These are phyloP conservation scores for Meganola albula DNA, from an alignment of 2,888 invertebrate species.

Conservation along the genomic window DNA sequence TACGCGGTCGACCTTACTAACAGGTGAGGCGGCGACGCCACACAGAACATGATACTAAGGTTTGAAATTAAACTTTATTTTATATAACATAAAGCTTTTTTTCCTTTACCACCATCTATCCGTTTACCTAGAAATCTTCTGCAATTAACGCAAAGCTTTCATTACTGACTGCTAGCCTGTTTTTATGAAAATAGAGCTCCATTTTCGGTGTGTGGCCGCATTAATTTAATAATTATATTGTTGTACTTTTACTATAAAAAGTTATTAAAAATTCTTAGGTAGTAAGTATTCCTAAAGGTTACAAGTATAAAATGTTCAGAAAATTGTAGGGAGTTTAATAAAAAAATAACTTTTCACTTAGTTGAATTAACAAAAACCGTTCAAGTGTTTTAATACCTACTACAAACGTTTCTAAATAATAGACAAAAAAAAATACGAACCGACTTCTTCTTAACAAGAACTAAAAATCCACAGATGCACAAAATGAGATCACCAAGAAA, in stretches of 20 bases:
- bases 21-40: constrained; percentile 75
- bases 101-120: constrained; percentile 15
- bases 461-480: too few relatives aligned
- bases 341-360: too few relatives aligned
- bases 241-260: constrained; percentile 25
- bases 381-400: too few relatives aligned
- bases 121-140: constrained; percentile 13
- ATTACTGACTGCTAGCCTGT: constrained; percentile 32
- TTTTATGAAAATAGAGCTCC: constrained; percentile 36
- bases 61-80: constrained; percentile 66
- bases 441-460: too few relatives aligned
- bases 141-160: constrained; percentile 39
- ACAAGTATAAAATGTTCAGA: too few relatives aligned
- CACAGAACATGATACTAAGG: constrained; percentile 77
- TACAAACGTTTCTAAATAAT: too few relatives aligned
- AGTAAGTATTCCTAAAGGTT: too few relatives aligned
- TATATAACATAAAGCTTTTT: constrained; percentile 19
- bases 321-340: too few relatives aligned
- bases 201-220: constrained; percentile 33
- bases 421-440: too few relatives aligned
- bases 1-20: constrained; percentile 74
- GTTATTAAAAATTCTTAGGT: not conserved
- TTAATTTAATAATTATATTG: constrained; percentile 31
- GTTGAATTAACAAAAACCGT: too few relatives aligned
- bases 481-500: too few relatives aligned